These are phyloP conservation scores for Hippocampus abdominalis DNA, from an alignment of 2,113 vertebrate species.

Conservation along the genomic window DNA sequence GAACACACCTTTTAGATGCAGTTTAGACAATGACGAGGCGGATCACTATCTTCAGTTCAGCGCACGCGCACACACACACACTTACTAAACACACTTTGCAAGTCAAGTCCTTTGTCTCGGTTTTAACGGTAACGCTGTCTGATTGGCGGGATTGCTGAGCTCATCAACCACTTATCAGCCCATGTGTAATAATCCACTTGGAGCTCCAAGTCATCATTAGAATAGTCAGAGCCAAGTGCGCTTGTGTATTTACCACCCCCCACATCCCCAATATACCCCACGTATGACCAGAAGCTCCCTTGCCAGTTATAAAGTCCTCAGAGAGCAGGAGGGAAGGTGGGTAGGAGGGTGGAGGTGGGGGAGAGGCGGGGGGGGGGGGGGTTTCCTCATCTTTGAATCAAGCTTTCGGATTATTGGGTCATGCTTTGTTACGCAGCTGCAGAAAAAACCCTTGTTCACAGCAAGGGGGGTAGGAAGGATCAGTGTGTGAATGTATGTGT, in stretches of 20 bases:
- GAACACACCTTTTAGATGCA: not conserved
- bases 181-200: constrained; percentile 59
- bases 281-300: constrained; percentile 28
- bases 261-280: constrained; percentile 9
- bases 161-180: constrained; percentile 53
- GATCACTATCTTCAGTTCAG: constrained; percentile 2
- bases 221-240: constrained; percentile 70
- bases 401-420: constrained; percentile 78
- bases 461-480: constrained; percentile 34
- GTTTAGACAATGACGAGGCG: constrained; percentile 3
- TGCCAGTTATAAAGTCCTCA: constrained; percentile 69
- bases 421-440: constrained; percentile 80
- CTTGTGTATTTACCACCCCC: constrained; percentile 41
- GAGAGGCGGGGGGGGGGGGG: constrained; percentile 17
- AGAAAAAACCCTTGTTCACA: constrained; percentile 72
- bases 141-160: constrained; percentile 41
- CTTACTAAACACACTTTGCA: constrained; percentile 1
- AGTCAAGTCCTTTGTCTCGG: constrained; percentile 20
- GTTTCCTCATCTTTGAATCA: constrained; percentile 68
- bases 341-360: constrained; percentile 13
- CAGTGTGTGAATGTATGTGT: constrained; percentile 21
- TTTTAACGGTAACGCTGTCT: constrained; percentile 24
- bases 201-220: constrained; percentile 66
- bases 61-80: not conserved
- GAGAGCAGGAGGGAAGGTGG: constrained; percentile 59